phyloP scores from a whole-genome alignment of 2,113 vertebrate species.

The Gorsachius goisagi region DNA sequence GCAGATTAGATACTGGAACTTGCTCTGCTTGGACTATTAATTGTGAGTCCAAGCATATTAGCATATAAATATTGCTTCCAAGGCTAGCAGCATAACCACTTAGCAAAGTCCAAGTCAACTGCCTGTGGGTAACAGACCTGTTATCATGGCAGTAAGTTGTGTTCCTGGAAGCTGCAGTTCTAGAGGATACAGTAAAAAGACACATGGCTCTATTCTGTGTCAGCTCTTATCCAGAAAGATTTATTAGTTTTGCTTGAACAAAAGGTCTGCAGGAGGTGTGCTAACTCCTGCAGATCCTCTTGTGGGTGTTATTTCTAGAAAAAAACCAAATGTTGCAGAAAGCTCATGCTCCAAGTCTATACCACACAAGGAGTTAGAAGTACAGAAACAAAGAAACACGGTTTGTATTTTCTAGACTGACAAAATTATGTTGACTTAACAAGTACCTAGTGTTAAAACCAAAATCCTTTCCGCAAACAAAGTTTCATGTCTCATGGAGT shows the following conservation, averaged over 20 bases:
- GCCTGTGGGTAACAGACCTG: background rate
- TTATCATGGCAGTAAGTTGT: background rate
- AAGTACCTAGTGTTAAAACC: background rate
- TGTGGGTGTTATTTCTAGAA: background rate
- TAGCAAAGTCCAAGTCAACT: background rate
- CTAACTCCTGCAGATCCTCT: background rate
- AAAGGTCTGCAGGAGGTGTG: background rate
- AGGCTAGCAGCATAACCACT: background rate
- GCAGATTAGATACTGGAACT: background rate
- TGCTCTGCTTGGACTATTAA: background rate
- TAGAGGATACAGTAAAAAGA: background rate
- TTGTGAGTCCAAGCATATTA: background rate
- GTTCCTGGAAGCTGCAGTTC: background rate
- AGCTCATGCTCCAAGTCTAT: background rate
- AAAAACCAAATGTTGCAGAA: background rate
- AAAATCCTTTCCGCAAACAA: background rate
- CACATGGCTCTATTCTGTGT: background rate
- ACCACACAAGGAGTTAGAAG: background rate
- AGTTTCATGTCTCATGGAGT: background rate
- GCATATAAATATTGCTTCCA: background rate
- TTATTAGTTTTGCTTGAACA: background rate
- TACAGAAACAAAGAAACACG: background rate
- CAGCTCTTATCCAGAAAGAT: background rate
- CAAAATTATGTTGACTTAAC: background rate
- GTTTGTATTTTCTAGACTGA: background rate